Evolutionary conservation across 2,888 invertebrate genomes (phyloP), one percentile per base, ranked within the genome.

Genomic region (Melitaea athalia): DNA sequence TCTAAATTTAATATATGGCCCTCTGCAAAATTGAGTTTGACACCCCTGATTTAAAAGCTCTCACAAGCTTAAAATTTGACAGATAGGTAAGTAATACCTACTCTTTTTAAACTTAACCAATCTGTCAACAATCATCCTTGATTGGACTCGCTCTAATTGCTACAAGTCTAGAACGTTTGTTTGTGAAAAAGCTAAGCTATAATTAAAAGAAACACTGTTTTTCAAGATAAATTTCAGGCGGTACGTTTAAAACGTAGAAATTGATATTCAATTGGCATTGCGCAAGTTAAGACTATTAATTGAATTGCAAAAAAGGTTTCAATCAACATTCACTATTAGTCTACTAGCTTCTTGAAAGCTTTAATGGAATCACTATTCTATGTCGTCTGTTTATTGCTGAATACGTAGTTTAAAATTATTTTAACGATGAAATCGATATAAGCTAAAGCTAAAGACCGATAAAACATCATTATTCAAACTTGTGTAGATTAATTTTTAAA

Each of bases 61-160:
- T n/a, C n/a, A n/a, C n/a, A n/a, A n/a, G n/a, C n/a, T n/a, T n/a
- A n/a, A n/a, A n/a, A n/a, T n/a, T n/a, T n/a, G n/a, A n/a, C n/a
- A n/a, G n/a, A n/a, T n/a, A n/a, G n/a, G n/a, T n/a, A n/a, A n/a
- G n/a, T n/a, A 33, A 33, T 38, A 7, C 5, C 6, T 38, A 38
- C 45, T 45, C 11, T 11, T 45, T 14, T 4, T 4, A 14, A 43
- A 45, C 10, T 8, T 8, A 0, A 11, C 45, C 11, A 45, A 45
- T 38, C 38, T 7, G 45, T 14, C 4, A 45, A 45, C 45, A 45
- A 45, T 45, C 45, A 12, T 45, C 11, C 45, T 43, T 52, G 47
- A 63, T 63, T 68, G 52, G 50, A 53, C 59, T 50, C 55, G 14
- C 45, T 53, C 43, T 68, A 59, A 59, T 63, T 53, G 50, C 63